Percentiles rank a stretch among this genome's conserved stretches.
Conservation (phyloP, 2,113 vertebrate genomes). For the Sialia sialis region DNA sequence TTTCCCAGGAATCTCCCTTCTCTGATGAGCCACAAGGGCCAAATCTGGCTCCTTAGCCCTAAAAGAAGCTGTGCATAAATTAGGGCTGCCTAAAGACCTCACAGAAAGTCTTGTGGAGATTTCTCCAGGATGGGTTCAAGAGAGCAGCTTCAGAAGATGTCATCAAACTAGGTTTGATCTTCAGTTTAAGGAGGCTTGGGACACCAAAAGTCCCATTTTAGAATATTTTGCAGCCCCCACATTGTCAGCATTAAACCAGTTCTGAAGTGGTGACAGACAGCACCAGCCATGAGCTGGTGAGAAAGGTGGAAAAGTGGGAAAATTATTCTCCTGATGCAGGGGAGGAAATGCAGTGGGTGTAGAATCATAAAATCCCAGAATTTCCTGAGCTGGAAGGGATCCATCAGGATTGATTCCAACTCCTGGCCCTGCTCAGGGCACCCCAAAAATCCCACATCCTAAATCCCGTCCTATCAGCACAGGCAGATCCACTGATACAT, state of each 20-base stretch:
- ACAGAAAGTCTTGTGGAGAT: rapidly evolving
- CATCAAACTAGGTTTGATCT: not conserved
- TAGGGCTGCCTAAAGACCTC: not conserved
- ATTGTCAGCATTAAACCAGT: not conserved
- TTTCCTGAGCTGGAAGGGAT: not conserved
- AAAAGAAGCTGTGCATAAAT: not conserved
- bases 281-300: not conserved
- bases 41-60: not conserved
- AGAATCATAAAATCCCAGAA: not conserved
- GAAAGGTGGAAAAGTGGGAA: not conserved
- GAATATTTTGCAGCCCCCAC: not conserved
- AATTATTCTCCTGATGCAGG: not conserved
- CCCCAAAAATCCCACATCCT: not conserved
- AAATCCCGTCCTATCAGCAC: not conserved
- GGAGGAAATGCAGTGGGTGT: not conserved
- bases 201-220: not conserved
- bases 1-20: not conserved
- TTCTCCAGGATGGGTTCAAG: not conserved
- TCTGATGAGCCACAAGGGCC: not conserved
- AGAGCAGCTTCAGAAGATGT: not conserved
- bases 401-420: not conserved
- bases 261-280: not conserved
- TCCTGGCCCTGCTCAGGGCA: not conserved
- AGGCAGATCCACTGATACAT: not conserved
- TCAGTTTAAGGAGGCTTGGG: not conserved